Evolutionary conservation across 2,888 invertebrate species (phyloP).

Genomic region (Mongoloraphidia duomilia): DNA sequence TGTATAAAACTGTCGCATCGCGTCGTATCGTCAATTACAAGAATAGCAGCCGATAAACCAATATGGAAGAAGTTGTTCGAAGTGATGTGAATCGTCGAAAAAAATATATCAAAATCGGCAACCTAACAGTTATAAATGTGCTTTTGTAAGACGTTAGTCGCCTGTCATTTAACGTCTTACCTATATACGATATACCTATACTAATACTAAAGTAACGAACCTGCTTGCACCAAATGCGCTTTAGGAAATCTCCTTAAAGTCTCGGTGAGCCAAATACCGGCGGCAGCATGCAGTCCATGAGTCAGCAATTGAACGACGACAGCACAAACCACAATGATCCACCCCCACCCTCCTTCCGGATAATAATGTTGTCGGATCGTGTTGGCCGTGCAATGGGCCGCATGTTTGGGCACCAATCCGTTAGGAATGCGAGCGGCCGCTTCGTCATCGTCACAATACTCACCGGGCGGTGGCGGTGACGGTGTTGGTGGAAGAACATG

Average conservation of each 20-base stretch:
- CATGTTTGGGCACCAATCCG: slow-evolving; percentile 4
- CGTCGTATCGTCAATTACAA: too few relatives aligned
- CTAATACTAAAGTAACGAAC: slow-evolving; percentile 21
- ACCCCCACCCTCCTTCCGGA: slow-evolving; percentile 70
- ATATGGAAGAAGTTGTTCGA: too few relatives aligned
- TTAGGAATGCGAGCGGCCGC: slow-evolving; percentile 3
- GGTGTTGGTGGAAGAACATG: too few relatives aligned
- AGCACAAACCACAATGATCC: slow-evolving; percentile 53
- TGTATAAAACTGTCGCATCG: too few relatives aligned
- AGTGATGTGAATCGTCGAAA: too few relatives aligned
- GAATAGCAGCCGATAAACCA: too few relatives aligned
- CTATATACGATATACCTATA: too few relatives aligned
- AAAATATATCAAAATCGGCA: too few relatives aligned
- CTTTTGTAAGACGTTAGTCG: too few relatives aligned
- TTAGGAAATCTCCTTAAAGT: slow-evolving; percentile 37
- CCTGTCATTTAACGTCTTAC: too few relatives aligned
- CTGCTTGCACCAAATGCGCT: slow-evolving; percentile 41
- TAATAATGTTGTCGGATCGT: slow-evolving; percentile 54
- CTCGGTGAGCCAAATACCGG: slow-evolving; percentile 38
- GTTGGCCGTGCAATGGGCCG: slow-evolving; percentile 11
- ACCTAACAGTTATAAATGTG: too few relatives aligned
- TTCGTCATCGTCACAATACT: slow-evolving; percentile 2
- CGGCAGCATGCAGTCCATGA: slow-evolving; percentile 51
- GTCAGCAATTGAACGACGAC: slow-evolving; percentile 53
- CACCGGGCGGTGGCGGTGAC: background rate